Evolutionary conservation across 2,888 invertebrate genomes (phyloP), one percentile per base, ranked within the genome.

Genomic region (Rhagium mordax): DNA sequence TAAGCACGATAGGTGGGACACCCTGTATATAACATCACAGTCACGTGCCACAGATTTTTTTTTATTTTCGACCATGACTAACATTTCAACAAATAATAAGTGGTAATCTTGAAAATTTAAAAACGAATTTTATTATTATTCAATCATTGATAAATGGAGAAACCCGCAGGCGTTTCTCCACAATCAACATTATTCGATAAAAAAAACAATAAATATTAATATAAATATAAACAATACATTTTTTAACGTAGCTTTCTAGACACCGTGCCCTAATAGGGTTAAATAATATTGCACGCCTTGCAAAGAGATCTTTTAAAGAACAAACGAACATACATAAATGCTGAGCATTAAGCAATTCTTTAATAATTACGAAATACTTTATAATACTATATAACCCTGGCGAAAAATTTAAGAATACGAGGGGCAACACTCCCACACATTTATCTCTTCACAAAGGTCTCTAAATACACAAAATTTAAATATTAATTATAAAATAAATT

Each of bases 261-360:
- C 73, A 68, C 69, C 73, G 8, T 49, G 53, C 47, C 60, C 68
- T 27, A 8, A 15, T 59, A 59, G 47, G 65, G 67, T 67, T 67
- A 74, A 71, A 71, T 59, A 59, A 73, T 81, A 79, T 79, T 81
- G 80, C 80, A 80, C 79, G 61, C 81, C 79, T 80, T 80, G 79
- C 75, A 75, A 76, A 79, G 78, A 80, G 79, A 80, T 77, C 77
- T 61, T 62, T 55, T 67, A 62, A n/a, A 65, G 64, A 68, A 68
- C 24, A 59, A 65, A 62, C 62, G 60, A 59, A 67, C 65, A 27
- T 73, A 61, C 71, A 53, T 71, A 75, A 78, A 79, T 78, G 75
- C 75, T 74, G 75, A 77, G 78, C 76, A 65, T 75, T 51, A 78
- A 77, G 78, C 76, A 71, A 67, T 47, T 57, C 47, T 29, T 33